Conservation (phyloP, 1,140 invertebrate species). For the Tetragnatha versicolor region DNA sequence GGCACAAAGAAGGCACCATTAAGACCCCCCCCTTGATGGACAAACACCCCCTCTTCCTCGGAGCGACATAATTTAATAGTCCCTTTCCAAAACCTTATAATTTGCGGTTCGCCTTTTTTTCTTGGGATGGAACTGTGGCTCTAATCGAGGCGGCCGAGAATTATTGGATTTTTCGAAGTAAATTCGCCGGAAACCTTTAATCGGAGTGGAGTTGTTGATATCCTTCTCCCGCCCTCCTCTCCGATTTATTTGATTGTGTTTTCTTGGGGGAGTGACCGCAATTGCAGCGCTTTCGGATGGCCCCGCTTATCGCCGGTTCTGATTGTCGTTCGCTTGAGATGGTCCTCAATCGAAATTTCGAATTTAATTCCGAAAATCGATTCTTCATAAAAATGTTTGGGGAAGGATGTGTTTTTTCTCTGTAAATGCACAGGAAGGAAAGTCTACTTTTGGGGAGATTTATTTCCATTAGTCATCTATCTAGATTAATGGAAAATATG, state of each 20-base stretch:
- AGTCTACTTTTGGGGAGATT: too few species aligned
- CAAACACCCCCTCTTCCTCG: slow-evolving; percentile 28
- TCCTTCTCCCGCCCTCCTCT: too few species aligned
- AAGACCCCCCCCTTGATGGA: slow-evolving; percentile 31
- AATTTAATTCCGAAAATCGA: too few species aligned
- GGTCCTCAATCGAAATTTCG: too few species aligned
- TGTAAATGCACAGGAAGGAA: too few species aligned
- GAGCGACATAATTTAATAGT: slow-evolving; percentile 46
- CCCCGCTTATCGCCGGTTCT: too few species aligned
- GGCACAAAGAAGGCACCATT: slow-evolving; percentile 9
- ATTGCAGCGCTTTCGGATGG: not conserved
- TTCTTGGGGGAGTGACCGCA: slow-evolving; percentile 12
- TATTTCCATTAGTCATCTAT: too few species aligned
- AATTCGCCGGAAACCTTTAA: slow-evolving; percentile 55
- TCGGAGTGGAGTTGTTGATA: slow-evolving; percentile 55
- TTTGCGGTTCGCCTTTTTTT: slow-evolving; percentile 44
- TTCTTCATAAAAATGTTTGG: too few species aligned
- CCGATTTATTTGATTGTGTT: slow-evolving; percentile 54
- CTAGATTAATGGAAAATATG: too few species aligned
- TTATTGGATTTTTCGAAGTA: slow-evolving; percentile 55
- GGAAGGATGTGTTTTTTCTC: too few species aligned
- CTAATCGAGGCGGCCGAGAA: slow-evolving; percentile 20
- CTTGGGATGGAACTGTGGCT: slow-evolving; percentile 21
- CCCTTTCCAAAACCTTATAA: slow-evolving; percentile 46
- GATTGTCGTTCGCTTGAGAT: too few species aligned